Percentiles rank a stretch among this genome's conserved stretches.
Conservation (phyloP, 2,797 vertebrate species). For the Myotis planiceps region DNA sequence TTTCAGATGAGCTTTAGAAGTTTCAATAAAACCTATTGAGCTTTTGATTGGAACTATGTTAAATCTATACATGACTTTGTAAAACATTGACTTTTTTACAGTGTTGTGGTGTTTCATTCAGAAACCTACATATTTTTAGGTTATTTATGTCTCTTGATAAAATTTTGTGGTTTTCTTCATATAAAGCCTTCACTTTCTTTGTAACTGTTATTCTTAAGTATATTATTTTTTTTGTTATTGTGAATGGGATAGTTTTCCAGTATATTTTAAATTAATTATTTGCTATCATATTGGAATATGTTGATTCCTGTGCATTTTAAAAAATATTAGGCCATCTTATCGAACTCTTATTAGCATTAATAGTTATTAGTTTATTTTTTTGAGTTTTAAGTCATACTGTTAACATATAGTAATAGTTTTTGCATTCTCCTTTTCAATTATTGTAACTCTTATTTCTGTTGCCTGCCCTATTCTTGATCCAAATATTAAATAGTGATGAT, state of each 20-base stretch:
- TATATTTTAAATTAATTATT: background rate
- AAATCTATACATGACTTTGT: constrained; percentile 5
- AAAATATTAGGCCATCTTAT: background rate
- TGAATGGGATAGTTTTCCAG: background rate
- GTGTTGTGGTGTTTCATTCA: background rate
- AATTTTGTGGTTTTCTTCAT: constrained; percentile 7
- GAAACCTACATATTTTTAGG: background rate
- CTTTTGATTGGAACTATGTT: background rate
- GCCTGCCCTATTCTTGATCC: background rate
- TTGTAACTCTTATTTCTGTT: constrained; percentile 26
- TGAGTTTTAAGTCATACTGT: background rate
- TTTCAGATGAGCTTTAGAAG: background rate
- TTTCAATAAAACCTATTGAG: background rate
- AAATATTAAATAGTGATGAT: background rate
- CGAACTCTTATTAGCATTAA: background rate
- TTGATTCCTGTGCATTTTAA: background rate
- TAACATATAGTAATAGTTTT: background rate
- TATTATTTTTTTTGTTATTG: background rate
- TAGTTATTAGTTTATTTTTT: background rate
- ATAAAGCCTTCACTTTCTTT: constrained; percentile 2
- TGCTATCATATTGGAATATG: background rate
- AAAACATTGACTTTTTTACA: background rate
- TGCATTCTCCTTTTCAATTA: background rate
- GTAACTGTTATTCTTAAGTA: background rate
- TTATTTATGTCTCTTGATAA: constrained; percentile 16